Percentiles rank a stretch among this genome's conserved stretches.
Evolutionary conservation across 2,888 invertebrate species (phyloP).

Genomic region (Melanchra persicariae): DNA sequence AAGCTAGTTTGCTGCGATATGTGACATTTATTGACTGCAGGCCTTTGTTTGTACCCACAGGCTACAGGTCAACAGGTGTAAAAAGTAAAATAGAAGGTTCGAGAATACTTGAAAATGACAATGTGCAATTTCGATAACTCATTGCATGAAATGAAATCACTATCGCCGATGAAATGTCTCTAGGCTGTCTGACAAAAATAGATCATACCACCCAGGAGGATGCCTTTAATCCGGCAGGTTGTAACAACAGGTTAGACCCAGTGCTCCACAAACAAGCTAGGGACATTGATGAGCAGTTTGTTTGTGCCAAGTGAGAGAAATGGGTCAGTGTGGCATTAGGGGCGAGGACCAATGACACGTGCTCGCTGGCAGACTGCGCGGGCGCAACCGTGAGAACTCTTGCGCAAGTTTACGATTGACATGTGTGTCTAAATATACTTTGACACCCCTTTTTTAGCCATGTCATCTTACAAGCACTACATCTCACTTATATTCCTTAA

Average conservation of each 20-base stretch:
- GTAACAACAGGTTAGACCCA: slow-evolving; percentile 40
- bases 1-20: no score
- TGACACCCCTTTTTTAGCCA: no score
- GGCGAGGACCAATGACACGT: slow-evolving; percentile 41
- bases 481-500: no score
- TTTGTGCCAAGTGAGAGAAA: slow-evolving; percentile 45
- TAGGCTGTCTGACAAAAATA: background rate
- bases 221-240: slow-evolving; percentile 5
- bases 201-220: slow-evolving; percentile 17
- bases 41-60: no score
- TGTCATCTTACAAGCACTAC: no score
- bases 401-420: slow-evolving; percentile 20
- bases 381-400: slow-evolving; percentile 4
- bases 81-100: no score
- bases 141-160: no score
- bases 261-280: slow-evolving; percentile 39
- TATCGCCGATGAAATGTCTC: background rate
- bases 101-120: no score
- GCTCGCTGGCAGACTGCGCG: slow-evolving; percentile 17
- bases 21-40: no score
- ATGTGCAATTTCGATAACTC: no score
- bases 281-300: slow-evolving; percentile 23
- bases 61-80: no score
- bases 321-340: slow-evolving; percentile 54
- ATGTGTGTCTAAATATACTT: background rate